Conservation (phyloP, 2,888 invertebrate genomes). For the Hetaerina titia region DNA sequence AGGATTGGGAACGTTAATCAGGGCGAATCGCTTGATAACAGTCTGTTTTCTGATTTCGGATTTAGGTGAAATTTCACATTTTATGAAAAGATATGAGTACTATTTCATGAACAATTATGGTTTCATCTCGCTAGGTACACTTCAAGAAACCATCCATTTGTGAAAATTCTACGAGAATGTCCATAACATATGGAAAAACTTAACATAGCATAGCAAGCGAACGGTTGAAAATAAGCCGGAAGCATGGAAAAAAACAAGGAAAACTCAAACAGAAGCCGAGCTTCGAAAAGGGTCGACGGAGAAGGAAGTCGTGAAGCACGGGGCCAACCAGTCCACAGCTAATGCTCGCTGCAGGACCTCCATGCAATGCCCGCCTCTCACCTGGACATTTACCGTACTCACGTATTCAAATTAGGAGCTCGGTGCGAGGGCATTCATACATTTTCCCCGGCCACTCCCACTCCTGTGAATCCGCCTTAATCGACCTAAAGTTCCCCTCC, state of each 20-base stretch:
- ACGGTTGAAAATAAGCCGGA: not conserved
- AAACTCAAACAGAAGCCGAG: not conserved
- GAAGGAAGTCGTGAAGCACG: not conserved
- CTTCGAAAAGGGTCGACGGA: not conserved
- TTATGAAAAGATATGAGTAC: too few relatives aligned
- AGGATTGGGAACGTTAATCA: too few relatives aligned
- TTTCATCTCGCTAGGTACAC: too few relatives aligned
- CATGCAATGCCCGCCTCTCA: not conserved
- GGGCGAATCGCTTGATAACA: too few relatives aligned
- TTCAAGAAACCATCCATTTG: too few relatives aligned
- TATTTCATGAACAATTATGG: too few relatives aligned
- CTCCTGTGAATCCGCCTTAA: not conserved
- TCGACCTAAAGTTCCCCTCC: not conserved
- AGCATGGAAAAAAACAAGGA: not conserved
- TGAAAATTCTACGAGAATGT: too few relatives aligned
- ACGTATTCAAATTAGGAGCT: conserved; percentile 5
- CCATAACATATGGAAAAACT: too few relatives aligned
- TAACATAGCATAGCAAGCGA: not conserved
- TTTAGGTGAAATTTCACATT: too few relatives aligned
- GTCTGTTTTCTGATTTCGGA: too few relatives aligned
- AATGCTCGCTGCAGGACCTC: not conserved
- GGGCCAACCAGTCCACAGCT: not conserved
- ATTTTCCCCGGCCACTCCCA: not conserved
- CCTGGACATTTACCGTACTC: not conserved
- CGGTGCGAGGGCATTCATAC: not conserved